Evolutionary conservation across 2,113 vertebrate genomes (phyloP).

Genomic region (Trichomycterus rosablanca): DNA sequence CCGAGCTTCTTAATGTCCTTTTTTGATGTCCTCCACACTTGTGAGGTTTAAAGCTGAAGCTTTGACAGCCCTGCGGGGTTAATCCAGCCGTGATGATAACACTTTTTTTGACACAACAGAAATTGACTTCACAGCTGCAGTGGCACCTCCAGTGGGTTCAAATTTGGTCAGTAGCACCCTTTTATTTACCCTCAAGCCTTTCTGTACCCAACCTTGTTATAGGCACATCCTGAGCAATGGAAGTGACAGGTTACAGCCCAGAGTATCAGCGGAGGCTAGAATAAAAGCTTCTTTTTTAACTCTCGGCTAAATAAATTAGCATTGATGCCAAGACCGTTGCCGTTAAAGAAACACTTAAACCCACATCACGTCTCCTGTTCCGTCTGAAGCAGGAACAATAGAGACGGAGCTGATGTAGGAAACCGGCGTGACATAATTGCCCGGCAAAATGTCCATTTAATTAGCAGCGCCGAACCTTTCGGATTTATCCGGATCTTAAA

Average conservation of each 20-base stretch:
- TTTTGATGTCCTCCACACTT: too few species aligned
- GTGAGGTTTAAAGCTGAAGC: too few species aligned
- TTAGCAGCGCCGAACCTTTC: conserved; percentile 14
- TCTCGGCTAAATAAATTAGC: conserved; percentile 32
- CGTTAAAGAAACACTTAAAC: too few species aligned
- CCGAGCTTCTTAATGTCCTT: too few species aligned
- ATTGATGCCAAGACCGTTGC: conserved; percentile 1
- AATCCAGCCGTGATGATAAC: not conserved
- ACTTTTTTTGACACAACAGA: conserved; percentile 10
- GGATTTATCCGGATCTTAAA: conserved; percentile 10
- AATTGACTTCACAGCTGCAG: conserved; percentile 9
- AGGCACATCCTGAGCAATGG: conserved; percentile 22
- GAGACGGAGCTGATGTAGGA: conserved; percentile 1
- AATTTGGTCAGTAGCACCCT: conserved; percentile 28
- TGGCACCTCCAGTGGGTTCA: conserved; percentile 9
- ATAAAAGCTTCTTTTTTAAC: conserved; percentile 29
- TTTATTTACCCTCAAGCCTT: conserved; percentile 28
- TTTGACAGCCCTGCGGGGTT: too few species aligned
- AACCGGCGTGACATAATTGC: conserved; percentile 16
- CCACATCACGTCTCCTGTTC: too few species aligned
- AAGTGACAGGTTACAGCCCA: conserved; percentile 37
- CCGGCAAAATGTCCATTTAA: conserved; percentile 6
- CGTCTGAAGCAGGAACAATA: too few species aligned
- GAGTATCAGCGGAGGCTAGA: conserved; percentile 20
- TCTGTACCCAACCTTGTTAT: conserved; percentile 21